A percentile compares a stretch with the other conserved stretches of the same genome.
phyloP scores from a whole-genome alignment of 1,140 invertebrate genomes.

The Venturia canescens region DNA sequence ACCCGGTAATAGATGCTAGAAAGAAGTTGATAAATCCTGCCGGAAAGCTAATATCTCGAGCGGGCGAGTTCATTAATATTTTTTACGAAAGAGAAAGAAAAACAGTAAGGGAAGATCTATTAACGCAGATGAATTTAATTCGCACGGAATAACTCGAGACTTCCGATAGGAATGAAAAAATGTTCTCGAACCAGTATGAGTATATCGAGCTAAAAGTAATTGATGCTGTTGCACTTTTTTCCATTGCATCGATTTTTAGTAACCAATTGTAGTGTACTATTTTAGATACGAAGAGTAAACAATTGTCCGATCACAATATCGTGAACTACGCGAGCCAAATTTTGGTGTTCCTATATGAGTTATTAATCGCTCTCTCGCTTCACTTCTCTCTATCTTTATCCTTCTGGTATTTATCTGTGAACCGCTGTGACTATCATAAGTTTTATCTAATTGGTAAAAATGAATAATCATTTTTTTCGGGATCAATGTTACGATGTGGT shows the following conservation, averaged over 20 bases:
- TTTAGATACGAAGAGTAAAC: background rate
- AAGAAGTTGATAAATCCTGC: background rate
- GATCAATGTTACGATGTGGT: constrained; percentile 57
- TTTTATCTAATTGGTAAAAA: constrained; percentile 62
- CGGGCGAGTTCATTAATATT: background rate
- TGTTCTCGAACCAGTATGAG: background rate
- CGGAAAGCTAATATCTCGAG: constrained; percentile 3
- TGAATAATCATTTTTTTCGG: constrained; percentile 64
- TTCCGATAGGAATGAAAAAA: background rate
- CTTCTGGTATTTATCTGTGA: constrained; percentile 51
- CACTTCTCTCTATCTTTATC: constrained; percentile 35
- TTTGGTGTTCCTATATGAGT: constrained; percentile 47
- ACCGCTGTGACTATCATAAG: constrained; percentile 68
- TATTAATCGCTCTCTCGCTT: constrained; percentile 34
- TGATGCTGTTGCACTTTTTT: background rate
- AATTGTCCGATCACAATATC: constrained; percentile 36
- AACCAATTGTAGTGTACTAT: constrained; percentile 22
- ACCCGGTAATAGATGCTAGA: background rate
- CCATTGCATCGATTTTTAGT: background rate
- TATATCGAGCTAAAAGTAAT: background rate
- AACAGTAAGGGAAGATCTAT: background rate
- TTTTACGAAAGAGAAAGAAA: constrained; percentile 5
- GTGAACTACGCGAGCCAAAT: constrained; percentile 37
- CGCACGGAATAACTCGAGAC: background rate
- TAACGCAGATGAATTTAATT: too few species aligned